Conservation (phyloP, 2,797 vertebrate genomes). For the Malurus splendens region DNA sequence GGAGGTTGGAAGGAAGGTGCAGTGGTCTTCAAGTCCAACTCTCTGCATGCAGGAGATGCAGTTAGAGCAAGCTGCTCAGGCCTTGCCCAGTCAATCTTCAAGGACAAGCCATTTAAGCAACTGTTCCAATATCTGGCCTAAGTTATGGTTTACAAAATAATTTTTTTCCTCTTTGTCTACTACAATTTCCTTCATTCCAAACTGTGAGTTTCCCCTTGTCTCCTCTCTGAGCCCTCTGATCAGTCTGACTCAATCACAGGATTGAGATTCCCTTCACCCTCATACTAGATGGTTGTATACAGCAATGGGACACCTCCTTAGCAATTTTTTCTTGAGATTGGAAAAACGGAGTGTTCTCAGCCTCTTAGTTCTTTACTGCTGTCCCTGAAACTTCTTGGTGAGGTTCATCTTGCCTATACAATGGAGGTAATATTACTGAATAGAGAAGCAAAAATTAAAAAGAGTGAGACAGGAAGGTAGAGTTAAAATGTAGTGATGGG, state of each 20-base stretch:
- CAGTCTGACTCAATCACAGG: background rate
- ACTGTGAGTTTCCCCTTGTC: background rate
- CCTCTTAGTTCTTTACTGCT: background rate
- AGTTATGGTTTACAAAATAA: background rate
- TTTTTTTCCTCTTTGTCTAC: background rate
- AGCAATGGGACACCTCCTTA: background rate
- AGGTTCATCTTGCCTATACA: background rate
- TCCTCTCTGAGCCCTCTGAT: background rate
- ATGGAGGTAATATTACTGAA: background rate
- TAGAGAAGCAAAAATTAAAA: background rate
- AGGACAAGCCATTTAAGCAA: background rate
- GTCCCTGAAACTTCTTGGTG: background rate
- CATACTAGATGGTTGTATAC: fast-evolving
- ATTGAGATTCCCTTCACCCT: background rate
- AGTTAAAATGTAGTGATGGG: background rate
- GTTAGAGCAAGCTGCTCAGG: background rate
- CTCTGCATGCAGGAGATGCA: background rate
- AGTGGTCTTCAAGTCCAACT: fast-evolving
- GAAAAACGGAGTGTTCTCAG: background rate
- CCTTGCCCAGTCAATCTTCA: background rate
- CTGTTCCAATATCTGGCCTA: background rate
- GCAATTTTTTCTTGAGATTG: background rate
- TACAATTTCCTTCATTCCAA: background rate
- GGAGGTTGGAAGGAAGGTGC: background rate
- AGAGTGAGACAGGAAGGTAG: background rate